These are phyloP conservation scores for Pseudomyrmex cubaensis DNA, from an alignment of 1,140 invertebrate species.

Conservation along the genomic window DNA sequence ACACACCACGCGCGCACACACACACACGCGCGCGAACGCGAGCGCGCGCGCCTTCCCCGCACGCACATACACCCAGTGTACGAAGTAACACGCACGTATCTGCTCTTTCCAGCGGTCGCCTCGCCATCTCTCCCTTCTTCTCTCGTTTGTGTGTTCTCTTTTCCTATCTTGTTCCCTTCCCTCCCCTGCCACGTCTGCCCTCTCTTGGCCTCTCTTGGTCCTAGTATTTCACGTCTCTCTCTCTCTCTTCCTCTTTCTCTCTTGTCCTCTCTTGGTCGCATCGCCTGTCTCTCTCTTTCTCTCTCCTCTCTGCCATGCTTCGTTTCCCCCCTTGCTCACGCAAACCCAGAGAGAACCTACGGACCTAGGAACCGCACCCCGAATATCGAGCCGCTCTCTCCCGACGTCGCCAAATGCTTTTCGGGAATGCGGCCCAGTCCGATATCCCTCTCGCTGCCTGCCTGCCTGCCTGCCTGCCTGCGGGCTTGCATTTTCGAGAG, in stretches of 20 bases:
- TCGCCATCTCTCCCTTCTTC: conserved; percentile 43
- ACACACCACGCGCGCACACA: conserved; percentile 59
- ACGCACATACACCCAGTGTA: conserved; percentile 62
- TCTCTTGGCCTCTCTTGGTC: conserved; percentile 47
- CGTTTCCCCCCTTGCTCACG: conserved; percentile 70
- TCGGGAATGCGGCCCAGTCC: conserved; percentile 73
- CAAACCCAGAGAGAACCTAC: conserved; percentile 80
- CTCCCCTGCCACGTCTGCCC: conserved; percentile 16
- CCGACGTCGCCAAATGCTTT: conserved; percentile 77
- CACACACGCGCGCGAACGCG: conserved; percentile 19
- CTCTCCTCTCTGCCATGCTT: conserved; percentile 46
- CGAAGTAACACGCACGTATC: conserved; percentile 63
- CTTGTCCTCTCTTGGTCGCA: conserved; percentile 43
- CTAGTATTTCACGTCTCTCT: conserved; percentile 15
- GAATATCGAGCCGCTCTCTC: conserved; percentile 81
- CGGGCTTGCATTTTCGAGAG: conserved; percentile 60
- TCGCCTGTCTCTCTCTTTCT: conserved; percentile 39
- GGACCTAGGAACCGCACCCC: conserved; percentile 83
- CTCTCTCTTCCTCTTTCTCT: conserved; percentile 8
- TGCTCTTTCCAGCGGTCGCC: conserved; percentile 64
- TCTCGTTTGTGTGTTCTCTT: conserved; percentile 27
- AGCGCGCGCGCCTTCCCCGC: conserved; percentile 35
- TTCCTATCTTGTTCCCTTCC: conserved; percentile 25
- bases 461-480: conserved; percentile 62
- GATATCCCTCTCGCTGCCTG: conserved; percentile 68